Percentiles rank a stretch among this genome's conserved stretches.
Conservation (phyloP, 1,140 invertebrate species). For the Armadillidium nasatum region DNA sequence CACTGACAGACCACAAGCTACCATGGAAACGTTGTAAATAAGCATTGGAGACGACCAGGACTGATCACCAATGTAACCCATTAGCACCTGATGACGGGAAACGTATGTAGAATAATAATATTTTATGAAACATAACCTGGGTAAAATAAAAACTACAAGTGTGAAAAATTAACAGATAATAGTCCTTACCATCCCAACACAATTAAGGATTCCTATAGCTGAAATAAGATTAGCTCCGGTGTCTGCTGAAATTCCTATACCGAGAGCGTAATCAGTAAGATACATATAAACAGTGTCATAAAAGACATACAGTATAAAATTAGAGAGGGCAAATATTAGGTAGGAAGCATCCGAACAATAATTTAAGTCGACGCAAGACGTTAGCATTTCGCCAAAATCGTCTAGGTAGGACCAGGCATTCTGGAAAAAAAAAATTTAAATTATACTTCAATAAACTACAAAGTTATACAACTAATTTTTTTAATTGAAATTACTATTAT, state of each 20-base stretch:
- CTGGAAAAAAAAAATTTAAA: constrained; percentile 54
- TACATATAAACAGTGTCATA: constrained; percentile 85
- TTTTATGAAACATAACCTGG: too few relatives aligned
- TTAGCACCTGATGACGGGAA: constrained; percentile 64
- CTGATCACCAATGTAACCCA: constrained; percentile 81
- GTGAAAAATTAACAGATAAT: too few relatives aligned
- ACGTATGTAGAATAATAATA: too few relatives aligned
- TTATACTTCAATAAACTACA: neutral
- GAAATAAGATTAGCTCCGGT: constrained; percentile 75
- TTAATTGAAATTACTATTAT: too few relatives aligned
- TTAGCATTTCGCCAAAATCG: constrained; percentile 69
- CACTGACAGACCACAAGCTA: constrained; percentile 66
- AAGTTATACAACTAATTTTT: too few relatives aligned
- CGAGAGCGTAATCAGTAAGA: constrained; percentile 68
- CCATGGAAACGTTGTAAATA: constrained; percentile 73
- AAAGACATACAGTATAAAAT: constrained; percentile 75
- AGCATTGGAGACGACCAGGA: constrained; percentile 66
- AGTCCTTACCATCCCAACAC: constrained; percentile 68
- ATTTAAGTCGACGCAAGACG: constrained; percentile 73
- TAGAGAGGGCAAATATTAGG: constrained; percentile 74
- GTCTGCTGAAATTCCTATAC: constrained; percentile 65
- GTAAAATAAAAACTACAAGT: too few relatives aligned
- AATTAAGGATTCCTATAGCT: constrained; percentile 78
- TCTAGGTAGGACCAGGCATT: constrained; percentile 67
- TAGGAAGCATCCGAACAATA: constrained; percentile 69